These are phyloP conservation scores for Microcebus murinus DNA, from an alignment of 2,113 vertebrate genomes.

Conservation along the genomic window DNA sequence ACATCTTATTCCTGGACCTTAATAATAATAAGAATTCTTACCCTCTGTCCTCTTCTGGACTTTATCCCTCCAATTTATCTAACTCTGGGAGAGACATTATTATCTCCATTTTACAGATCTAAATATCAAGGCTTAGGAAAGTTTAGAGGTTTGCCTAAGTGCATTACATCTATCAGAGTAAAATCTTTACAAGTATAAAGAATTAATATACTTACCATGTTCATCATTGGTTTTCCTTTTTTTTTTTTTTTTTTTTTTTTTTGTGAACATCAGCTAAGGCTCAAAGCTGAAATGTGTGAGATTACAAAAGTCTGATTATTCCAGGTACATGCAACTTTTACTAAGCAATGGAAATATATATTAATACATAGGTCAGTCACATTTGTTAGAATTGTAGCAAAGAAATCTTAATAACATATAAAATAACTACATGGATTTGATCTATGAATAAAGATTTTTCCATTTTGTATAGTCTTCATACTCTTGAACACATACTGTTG, in stretches of 20 bases:
- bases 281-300: neutral
- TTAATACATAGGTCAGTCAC: neutral
- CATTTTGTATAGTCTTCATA: neutral
- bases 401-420: neutral
- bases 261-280: neutral
- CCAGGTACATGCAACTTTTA: neutral
- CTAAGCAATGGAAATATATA: neutral
- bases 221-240: neutral
- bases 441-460: neutral
- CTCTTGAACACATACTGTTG: neutral
- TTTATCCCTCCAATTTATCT: neutral
- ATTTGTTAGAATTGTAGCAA: neutral
- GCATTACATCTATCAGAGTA: neutral
- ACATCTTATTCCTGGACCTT: neutral
- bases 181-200: conserved; percentile 1
- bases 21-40: neutral
- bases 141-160: conserved; percentile 18
- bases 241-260: conserved; percentile 24
- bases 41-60: neutral
- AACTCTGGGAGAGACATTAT: neutral
- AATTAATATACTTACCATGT: neutral
- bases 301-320: neutral
- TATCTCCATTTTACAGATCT: neutral
- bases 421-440: neutral
- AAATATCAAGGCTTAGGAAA: neutral